These are phyloP conservation scores for Gasterosteus nipponicus DNA, from an alignment of 2,113 vertebrate genomes.

Conservation along the genomic window DNA sequence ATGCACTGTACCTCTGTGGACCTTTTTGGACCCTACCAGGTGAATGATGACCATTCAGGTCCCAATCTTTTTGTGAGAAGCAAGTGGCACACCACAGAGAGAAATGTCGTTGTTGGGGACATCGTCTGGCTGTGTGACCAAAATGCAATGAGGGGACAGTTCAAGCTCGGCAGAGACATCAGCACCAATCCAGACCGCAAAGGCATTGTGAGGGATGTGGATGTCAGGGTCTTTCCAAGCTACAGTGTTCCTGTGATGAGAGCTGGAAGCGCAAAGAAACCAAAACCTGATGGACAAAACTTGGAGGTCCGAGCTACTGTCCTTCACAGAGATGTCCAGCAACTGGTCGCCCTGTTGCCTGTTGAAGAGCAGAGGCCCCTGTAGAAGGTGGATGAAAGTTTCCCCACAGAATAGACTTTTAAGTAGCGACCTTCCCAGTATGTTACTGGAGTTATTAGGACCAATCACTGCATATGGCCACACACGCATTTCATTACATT, in stretches of 20 bases:
- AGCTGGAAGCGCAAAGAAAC: neutral
- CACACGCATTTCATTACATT: no score
- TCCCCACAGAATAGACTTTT: no score
- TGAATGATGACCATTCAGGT: neutral
- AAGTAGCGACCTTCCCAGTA: no score
- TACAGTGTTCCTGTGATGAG: neutral
- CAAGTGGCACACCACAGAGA: neutral
- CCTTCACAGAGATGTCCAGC: neutral
- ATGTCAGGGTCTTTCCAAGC: neutral
- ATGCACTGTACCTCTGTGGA: neutral
- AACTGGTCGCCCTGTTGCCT: neutral
- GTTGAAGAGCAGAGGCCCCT: neutral
- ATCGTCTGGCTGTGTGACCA: constrained; percentile 5
- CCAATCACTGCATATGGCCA: no score
- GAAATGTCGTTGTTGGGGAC: neutral
- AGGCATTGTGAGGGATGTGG: neutral
- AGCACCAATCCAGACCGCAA: neutral
- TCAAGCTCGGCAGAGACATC: neutral
- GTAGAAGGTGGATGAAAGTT: no score
- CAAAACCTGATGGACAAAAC: neutral
- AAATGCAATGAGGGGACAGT: neutral
- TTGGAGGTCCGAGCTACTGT: neutral
- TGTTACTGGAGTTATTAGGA: no score
- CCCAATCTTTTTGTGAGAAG: neutral
- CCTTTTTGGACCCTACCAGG: neutral